Percentiles rank a stretch among this genome's conserved stretches.
phyloP scores from a whole-genome alignment of 2,888 invertebrate species.

The Tiliacea aurago region DNA sequence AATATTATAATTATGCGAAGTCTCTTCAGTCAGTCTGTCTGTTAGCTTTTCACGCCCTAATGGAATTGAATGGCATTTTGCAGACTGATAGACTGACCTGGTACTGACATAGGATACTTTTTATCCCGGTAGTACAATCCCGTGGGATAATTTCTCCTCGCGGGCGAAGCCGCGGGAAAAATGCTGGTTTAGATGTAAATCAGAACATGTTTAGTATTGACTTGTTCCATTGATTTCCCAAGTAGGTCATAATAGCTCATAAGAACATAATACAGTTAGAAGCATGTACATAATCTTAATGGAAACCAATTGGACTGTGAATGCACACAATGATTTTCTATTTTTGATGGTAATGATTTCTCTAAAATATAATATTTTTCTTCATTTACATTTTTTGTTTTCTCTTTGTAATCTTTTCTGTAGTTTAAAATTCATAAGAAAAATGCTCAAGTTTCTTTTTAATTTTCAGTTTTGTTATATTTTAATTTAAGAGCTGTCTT shows the following conservation, averaged over 20 bases:
- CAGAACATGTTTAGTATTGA: conserved; percentile 28
- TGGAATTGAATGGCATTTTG: background rate
- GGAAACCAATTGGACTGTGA: conserved; percentile 54
- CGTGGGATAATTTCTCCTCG: background rate
- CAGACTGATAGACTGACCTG: too few species aligned
- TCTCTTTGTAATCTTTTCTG: background rate
- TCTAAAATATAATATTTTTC: background rate
- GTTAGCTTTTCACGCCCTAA: background rate
- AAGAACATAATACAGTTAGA: conserved; percentile 44
- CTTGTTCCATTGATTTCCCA: conserved; percentile 53
- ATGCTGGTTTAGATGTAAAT: conserved; percentile 2
- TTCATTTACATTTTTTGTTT: background rate
- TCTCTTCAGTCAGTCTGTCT: background rate
- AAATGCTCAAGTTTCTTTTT: background rate
- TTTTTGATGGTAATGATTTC: conserved; percentile 28
- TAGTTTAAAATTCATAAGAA: background rate
- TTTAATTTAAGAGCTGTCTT: background rate
- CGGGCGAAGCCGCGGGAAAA: background rate
- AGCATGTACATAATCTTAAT: conserved; percentile 45
- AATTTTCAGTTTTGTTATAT: background rate
- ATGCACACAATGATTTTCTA: conserved; percentile 42
- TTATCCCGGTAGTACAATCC: background rate
- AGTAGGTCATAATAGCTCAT: conserved; percentile 48
- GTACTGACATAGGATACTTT: background rate
- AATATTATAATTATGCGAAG: background rate